These are phyloP conservation scores for Anolis carolinensis DNA, from an alignment of 2,113 vertebrate species.

Conservation along the genomic window DNA sequence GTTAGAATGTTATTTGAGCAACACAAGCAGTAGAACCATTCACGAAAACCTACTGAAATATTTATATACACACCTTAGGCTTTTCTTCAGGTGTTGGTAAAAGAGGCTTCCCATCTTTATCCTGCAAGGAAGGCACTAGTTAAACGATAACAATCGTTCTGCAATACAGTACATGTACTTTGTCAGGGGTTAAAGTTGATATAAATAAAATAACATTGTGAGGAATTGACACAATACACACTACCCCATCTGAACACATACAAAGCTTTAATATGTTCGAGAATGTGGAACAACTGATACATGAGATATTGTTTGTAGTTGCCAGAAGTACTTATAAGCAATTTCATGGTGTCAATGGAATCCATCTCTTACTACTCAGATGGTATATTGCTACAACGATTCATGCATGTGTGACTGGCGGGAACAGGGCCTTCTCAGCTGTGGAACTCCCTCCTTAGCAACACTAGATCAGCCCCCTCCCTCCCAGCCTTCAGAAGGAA, in stretches of 20 bases:
- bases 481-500: no score
- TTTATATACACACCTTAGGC: conserved; percentile 58
- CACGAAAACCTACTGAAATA: neutral
- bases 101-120: conserved; percentile 75
- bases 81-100: conserved; percentile 61
- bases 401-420: no score
- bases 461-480: no score
- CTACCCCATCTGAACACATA: no score
- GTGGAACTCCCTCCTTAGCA: no score
- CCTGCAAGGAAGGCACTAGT: conserved; percentile 47
- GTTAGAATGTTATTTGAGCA: neutral
- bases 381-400: neutral
- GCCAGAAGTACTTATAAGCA: neutral
- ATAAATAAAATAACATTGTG: neutral
- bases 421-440: no score
- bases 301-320: neutral
- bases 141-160: neutral
- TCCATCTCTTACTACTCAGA: neutral
- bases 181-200: neutral
- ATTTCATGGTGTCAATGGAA: neutral
- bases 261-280: neutral
- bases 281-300: neutral
- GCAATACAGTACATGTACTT: neutral
- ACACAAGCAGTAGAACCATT: neutral
- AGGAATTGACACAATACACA: neutral